Evolutionary conservation across 2,113 vertebrate genomes (phyloP).

Genomic region (Eptatretus burgeri): DNA sequence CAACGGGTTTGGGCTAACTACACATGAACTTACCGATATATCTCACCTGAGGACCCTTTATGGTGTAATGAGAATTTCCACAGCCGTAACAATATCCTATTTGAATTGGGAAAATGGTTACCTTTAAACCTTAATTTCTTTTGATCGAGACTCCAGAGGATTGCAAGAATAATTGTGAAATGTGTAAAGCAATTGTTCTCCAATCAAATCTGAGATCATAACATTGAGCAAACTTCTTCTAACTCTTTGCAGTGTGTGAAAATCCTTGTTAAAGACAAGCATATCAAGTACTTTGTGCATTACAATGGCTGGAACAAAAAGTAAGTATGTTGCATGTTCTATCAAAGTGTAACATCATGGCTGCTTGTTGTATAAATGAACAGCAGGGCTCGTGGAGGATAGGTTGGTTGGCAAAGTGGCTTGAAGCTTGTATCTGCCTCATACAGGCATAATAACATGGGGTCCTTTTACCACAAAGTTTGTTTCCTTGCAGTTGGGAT

Average conservation of each 20-base stretch:
- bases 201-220: no score
- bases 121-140: not conserved
- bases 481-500: slow-evolving; percentile 50
- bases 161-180: no score
- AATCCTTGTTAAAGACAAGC: slow-evolving; percentile 95
- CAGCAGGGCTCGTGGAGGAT: not conserved
- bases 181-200: no score
- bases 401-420: not conserved
- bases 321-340: slow-evolving; percentile 26
- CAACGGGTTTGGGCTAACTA: no score
- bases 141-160: no score
- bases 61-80: no score
- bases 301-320: slow-evolving; percentile 99
- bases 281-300: slow-evolving; percentile 99
- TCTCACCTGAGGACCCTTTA: no score
- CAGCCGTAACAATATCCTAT: no score
- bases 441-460: not conserved
- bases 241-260: slow-evolving; percentile 56
- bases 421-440: not conserved
- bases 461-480: slow-evolving; percentile 2
- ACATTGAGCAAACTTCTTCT: no score
- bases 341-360: not conserved
- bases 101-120: no score
- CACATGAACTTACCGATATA: no score
- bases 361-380: not conserved